Percentiles rank a stretch among this genome's conserved stretches.
Evolutionary conservation across 2,888 invertebrate genomes (phyloP).

Genomic region (Harmothoe impar): DNA sequence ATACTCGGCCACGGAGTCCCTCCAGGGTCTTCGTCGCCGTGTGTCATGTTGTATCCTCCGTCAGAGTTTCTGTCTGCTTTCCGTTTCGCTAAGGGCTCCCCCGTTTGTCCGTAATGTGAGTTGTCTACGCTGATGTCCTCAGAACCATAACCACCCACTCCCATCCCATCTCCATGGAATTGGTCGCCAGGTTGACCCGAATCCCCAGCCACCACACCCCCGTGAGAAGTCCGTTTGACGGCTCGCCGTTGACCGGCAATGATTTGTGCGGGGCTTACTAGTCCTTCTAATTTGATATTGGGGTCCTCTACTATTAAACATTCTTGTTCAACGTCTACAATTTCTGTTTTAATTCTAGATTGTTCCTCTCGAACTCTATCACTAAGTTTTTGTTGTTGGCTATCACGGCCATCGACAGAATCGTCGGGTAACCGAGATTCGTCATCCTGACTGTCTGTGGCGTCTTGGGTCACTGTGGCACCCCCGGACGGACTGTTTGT

Average conservation of each 20-base stretch:
- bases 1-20: slow-evolving; percentile 38
- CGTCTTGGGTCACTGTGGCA: slow-evolving; percentile 41
- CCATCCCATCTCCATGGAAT: neutral
- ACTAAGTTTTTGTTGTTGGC: slow-evolving; percentile 31
- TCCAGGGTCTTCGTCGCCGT: slow-evolving; percentile 29
- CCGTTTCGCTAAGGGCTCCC: slow-evolving; percentile 44
- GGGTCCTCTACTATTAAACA: slow-evolving; percentile 57
- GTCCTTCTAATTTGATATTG: slow-evolving; percentile 50
- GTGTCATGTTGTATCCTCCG: slow-evolving; percentile 9
- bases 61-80: neutral
- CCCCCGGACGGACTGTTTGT: slow-evolving; percentile 57
- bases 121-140: neutral
- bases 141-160: neutral
- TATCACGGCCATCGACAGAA: neutral
- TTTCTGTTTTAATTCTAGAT: slow-evolving; percentile 34
- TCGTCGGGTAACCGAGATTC: slow-evolving; percentile 34
- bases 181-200: neutral
- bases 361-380: slow-evolving; percentile 46
- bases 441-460: slow-evolving; percentile 27
- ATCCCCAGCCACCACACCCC: neutral
- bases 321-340: slow-evolving; percentile 15
- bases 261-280: slow-evolving; percentile 50
- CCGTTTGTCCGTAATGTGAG: slow-evolving; percentile 45
- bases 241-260: slow-evolving; percentile 51
- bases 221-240: slow-evolving; percentile 44